phyloP scores from a whole-genome alignment of 2,888 invertebrate species.

The Clivina fossor region DNA sequence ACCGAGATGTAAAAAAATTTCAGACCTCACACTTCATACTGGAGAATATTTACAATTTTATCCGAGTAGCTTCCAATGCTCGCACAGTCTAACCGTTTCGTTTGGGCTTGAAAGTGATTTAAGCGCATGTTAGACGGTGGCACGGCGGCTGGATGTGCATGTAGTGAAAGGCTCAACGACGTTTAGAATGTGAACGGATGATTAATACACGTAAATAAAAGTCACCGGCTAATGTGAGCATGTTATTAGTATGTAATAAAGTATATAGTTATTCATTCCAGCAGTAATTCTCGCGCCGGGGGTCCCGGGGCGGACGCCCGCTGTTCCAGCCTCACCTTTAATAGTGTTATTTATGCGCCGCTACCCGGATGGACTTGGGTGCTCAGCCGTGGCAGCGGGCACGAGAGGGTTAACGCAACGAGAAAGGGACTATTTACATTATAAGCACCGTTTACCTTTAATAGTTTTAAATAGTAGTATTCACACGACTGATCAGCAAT shows the following conservation, averaged over 20 bases:
- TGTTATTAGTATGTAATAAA: constrained; percentile 57
- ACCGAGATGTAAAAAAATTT: constrained; percentile 33
- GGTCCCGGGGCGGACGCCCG: constrained; percentile 49
- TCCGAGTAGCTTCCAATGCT: constrained; percentile 2
- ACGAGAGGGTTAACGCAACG: background rate
- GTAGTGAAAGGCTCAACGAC: constrained; percentile 41
- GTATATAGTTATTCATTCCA: constrained; percentile 56
- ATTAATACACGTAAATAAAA: constrained; percentile 46
- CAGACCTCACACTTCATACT: constrained; percentile 37
- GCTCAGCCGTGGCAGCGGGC: background rate
- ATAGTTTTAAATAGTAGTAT: no score
- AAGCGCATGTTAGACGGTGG: background rate
- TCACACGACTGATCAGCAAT: no score
- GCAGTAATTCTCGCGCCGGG: constrained; percentile 56
- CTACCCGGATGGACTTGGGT: constrained; percentile 4
- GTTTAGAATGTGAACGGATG: constrained; percentile 47
- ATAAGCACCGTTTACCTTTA: no score
- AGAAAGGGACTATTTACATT: no score
- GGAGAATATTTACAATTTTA: constrained; percentile 22
- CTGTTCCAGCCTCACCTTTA: constrained; percentile 56
- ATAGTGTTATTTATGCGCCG: constrained; percentile 55
- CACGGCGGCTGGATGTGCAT: constrained; percentile 19
- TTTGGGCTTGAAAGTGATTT: no score
- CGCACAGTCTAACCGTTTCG: constrained; percentile 2
- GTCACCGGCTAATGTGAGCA: constrained; percentile 53